phyloP scores from a whole-genome alignment of 1,140 invertebrate genomes.

The Drosophila ficusphila region DNA sequence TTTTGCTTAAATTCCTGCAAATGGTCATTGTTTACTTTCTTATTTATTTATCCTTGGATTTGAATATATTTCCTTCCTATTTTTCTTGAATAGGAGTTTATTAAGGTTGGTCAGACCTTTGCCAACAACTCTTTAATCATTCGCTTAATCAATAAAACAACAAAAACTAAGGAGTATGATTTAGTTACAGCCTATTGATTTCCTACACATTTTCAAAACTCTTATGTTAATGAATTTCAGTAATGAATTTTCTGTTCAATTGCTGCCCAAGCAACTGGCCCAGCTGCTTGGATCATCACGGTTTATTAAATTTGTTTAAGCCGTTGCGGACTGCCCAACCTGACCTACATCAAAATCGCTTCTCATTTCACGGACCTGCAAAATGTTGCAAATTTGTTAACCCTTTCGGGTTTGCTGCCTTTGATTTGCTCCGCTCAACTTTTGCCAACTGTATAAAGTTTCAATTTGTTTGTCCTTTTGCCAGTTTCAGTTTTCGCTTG shows the following conservation, averaged over 20 bases:
- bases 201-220: too few species aligned
- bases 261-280: too few species aligned
- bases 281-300: background rate
- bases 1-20: background rate
- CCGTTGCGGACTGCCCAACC: constrained; percentile 11
- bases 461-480: constrained; percentile 50
- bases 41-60: constrained; percentile 20
- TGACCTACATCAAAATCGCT: constrained; percentile 51
- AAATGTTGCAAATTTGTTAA: constrained; percentile 44
- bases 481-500: constrained; percentile 5
- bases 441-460: constrained; percentile 54
- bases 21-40: background rate
- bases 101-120: constrained; percentile 6
- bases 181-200: too few species aligned
- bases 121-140: too few species aligned
- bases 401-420: constrained; percentile 29
- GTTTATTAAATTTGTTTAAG: constrained; percentile 45
- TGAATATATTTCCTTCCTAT: constrained; percentile 5
- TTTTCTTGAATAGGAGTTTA: constrained; percentile 2
- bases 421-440: constrained; percentile 36
- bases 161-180: too few species aligned
- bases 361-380: constrained; percentile 25
- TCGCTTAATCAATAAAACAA: too few species aligned
- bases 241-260: background rate
- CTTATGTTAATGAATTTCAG: background rate